These are phyloP conservation scores for Pachyuromys duprasi DNA, from an alignment of 2,797 vertebrate species.

Conservation along the genomic window DNA sequence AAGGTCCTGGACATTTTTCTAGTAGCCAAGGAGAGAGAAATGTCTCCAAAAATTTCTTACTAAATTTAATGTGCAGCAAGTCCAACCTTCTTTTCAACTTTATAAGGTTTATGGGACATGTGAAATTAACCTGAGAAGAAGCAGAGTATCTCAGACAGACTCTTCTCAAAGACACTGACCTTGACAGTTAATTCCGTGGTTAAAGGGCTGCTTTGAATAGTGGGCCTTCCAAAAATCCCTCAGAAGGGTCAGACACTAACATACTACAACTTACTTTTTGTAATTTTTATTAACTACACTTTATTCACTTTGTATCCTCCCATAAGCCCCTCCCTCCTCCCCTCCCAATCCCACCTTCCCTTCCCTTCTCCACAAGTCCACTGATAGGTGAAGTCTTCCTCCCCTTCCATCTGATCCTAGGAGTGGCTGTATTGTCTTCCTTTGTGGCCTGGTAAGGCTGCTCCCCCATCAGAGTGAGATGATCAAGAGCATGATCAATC, in stretches of 20 bases:
- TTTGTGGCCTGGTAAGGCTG: too few relatives aligned
- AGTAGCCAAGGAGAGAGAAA: neutral
- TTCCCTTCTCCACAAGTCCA: too few relatives aligned
- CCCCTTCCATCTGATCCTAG: too few relatives aligned
- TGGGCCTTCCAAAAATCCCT: constrained; percentile 10
- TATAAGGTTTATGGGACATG: constrained; percentile 40
- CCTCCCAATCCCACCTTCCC: too few relatives aligned
- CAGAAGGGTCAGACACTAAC: neutral
- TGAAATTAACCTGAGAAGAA: constrained; percentile 58
- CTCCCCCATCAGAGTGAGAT: too few relatives aligned
- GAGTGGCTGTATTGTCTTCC: too few relatives aligned
- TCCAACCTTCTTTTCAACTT: neutral
- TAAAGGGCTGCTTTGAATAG: constrained; percentile 67
- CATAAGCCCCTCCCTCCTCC: too few relatives aligned
- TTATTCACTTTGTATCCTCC: too few relatives aligned
- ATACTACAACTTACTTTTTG: too few relatives aligned
- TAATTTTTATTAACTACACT: too few relatives aligned
- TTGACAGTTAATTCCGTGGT: constrained; percentile 42
- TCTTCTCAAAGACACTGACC: constrained; percentile 40
- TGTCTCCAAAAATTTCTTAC: neutral
- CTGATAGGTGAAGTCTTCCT: too few relatives aligned
- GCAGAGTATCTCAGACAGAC: neutral
- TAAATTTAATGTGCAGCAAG: neutral
- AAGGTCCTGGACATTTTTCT: neutral
- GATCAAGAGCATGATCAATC: too few relatives aligned